A percentile compares a stretch with the other conserved stretches of the same genome.
Conservation (phyloP, 2,888 invertebrate genomes). For the Cosmorhoe ocellata region DNA sequence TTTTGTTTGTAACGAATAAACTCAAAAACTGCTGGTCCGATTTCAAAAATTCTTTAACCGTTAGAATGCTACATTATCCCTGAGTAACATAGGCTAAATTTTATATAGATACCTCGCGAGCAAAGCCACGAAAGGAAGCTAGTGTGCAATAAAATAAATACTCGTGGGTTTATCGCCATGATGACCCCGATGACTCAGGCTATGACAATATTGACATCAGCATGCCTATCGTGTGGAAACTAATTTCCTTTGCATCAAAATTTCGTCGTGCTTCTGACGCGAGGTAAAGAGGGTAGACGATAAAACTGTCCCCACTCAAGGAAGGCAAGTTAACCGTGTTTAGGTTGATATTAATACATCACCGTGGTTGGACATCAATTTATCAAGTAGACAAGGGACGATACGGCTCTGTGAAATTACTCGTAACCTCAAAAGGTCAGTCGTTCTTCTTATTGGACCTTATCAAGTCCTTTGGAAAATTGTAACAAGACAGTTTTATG, state of each 20-base stretch:
- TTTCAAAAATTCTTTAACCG: no score
- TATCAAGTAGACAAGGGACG: conserved; percentile 60
- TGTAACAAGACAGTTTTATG: conserved; percentile 22
- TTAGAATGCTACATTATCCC: no score
- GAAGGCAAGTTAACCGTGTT: conserved; percentile 31
- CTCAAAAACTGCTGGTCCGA: no score
- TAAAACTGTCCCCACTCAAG: conserved; percentile 36
- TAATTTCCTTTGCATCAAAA: conserved; percentile 1
- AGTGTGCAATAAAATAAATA: no score
- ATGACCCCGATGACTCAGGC: no score
- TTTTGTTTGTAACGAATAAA: no score
- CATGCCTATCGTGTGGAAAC: background rate
- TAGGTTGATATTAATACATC: conserved; percentile 36
- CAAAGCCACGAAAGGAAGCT: no score
- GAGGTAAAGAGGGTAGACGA: conserved; percentile 21
- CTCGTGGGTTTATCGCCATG: no score
- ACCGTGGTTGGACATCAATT: conserved; percentile 53
- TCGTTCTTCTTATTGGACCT: conserved; percentile 49
- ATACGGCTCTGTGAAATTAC: conserved; percentile 48
- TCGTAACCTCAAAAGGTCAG: conserved; percentile 50
- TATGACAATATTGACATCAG: no score
- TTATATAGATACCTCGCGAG: no score
- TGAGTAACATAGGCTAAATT: no score
- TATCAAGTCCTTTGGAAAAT: conserved; percentile 50
- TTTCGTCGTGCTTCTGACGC: conserved; percentile 1